Conservation (phyloP, 2,113 vertebrate genomes). For the Xyrauchen texanus region DNA sequence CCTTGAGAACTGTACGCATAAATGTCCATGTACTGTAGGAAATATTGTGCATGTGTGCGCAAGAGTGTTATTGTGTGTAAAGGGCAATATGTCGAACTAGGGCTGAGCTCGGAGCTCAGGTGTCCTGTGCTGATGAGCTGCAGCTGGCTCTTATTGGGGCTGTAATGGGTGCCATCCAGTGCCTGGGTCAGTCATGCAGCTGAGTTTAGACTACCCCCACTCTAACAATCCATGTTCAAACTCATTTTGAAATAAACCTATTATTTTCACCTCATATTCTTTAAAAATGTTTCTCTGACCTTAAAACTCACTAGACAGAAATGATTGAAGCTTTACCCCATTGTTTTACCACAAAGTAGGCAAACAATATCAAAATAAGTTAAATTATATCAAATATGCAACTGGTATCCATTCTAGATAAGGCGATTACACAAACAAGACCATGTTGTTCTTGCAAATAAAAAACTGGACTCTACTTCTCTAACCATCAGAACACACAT, state of each 20-base stretch:
- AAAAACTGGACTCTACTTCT: neutral
- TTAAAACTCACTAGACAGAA: no score
- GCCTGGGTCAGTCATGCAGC: conserved; percentile 50
- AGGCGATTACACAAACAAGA: no score
- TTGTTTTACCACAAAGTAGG: no score
- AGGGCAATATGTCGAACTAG: conserved; percentile 25
- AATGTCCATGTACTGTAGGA: neutral
- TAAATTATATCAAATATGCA: no score
- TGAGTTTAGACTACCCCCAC: conserved; percentile 27
- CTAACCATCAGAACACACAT: neutral
- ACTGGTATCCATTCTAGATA: no score
- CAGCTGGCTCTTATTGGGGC: conserved; percentile 48
- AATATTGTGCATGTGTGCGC: conserved; percentile 13
- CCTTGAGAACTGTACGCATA: conserved; percentile 21
- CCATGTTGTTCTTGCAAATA: neutral
- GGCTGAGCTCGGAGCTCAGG: conserved; percentile 45
- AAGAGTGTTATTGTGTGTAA: conserved; percentile 25
- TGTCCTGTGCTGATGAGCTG: conserved; percentile 54
- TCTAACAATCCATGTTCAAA: conserved; percentile 22
- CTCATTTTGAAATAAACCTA: neutral
- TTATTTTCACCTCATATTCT: no score
- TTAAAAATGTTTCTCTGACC: no score
- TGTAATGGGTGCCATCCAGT: conserved; percentile 33
- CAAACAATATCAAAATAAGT: no score
- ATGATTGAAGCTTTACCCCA: no score